Conservation (phyloP, 2,113 vertebrate genomes). For the Glaucidium brasilianum region DNA sequence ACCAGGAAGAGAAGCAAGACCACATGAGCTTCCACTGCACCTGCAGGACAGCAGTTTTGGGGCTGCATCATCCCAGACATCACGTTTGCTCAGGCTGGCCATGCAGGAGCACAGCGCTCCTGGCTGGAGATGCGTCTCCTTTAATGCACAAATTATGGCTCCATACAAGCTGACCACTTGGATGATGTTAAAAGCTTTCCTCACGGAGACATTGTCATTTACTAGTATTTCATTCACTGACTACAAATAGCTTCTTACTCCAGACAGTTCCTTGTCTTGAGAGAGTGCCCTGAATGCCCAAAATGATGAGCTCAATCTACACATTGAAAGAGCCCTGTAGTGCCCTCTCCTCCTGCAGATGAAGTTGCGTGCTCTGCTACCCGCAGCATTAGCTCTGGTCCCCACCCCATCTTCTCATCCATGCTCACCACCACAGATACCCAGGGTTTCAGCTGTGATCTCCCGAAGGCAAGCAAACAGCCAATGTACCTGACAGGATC, state of each 20-base stretch:
- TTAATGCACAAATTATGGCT: not conserved
- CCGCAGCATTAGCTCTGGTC: not conserved
- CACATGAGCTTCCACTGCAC: not conserved
- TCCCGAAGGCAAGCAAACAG: not conserved
- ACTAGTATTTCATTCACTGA: not conserved
- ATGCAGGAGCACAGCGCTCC: fast-evolving
- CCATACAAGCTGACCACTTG: not conserved
- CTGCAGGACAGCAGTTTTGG: not conserved
- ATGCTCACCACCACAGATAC: not conserved
- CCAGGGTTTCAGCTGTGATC: fast-evolving
- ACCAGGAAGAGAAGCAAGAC: not conserved
- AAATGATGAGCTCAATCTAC: not conserved
- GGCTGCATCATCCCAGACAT: not conserved
- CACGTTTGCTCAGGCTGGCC: not conserved
- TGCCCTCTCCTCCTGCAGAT: not conserved
- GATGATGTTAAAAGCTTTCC: not conserved
- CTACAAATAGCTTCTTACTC: not conserved
- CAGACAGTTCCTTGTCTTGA: not conserved
- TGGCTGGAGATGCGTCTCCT: not conserved
- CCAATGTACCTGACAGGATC: not conserved
- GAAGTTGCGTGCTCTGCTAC: not conserved
- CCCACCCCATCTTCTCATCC: not conserved
- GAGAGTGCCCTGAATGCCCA: not conserved
- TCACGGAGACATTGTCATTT: not conserved
- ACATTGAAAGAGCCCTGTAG: not conserved